Percentiles rank a stretch among this genome's conserved stretches.
These are phyloP conservation scores for Drosophila hamatofila DNA, from an alignment of 2,888 invertebrate genomes.

Conservation along the genomic window DNA sequence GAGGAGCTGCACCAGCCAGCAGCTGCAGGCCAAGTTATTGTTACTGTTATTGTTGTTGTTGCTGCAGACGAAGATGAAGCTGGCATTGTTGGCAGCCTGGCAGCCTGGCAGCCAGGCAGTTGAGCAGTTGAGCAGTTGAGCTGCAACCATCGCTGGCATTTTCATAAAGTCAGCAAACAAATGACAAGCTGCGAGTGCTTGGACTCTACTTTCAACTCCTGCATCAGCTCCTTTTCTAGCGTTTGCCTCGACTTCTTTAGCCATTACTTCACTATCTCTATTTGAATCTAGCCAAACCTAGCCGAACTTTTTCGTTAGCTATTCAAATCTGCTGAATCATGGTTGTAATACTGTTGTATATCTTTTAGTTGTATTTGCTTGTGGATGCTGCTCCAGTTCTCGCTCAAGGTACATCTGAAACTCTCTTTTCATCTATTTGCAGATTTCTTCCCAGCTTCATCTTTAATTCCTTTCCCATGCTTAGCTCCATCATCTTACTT, in stretches of 20 bases:
- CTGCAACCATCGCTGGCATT: slow-evolving; percentile 27
- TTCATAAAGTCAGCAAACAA: slow-evolving; percentile 77
- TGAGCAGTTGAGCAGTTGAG: slow-evolving; percentile 3
- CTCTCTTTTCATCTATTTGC: not conserved
- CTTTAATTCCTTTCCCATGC: not conserved
- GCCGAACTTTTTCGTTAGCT: not conserved
- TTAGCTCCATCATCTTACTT: not conserved
- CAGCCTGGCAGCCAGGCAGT: slow-evolving; percentile 21
- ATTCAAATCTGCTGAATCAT: not conserved
- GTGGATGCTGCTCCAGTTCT: not conserved
- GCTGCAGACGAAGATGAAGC: slow-evolving; percentile 73
- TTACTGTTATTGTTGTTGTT: slow-evolving; percentile 48
- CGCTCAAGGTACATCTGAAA: too few species aligned
- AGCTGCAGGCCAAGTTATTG: slow-evolving; percentile 59
- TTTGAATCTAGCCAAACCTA: not conserved
- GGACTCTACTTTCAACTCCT: slow-evolving; percentile 3
- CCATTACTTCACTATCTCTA: not conserved
- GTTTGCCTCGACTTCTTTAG: not conserved
- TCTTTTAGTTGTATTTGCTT: not conserved
- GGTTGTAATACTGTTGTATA: not conserved
- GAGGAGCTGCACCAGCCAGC: slow-evolving; percentile 21
- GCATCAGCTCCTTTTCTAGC: not conserved
- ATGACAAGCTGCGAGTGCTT: slow-evolving; percentile 65
- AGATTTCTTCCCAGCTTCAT: not conserved
- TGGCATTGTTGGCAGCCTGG: slow-evolving; percentile 60